These are phyloP conservation scores for Clytia hemisphaerica DNA, from an alignment of 30 jellyfish, hydroid and myxozoan genomes.

Conservation along the genomic window DNA sequence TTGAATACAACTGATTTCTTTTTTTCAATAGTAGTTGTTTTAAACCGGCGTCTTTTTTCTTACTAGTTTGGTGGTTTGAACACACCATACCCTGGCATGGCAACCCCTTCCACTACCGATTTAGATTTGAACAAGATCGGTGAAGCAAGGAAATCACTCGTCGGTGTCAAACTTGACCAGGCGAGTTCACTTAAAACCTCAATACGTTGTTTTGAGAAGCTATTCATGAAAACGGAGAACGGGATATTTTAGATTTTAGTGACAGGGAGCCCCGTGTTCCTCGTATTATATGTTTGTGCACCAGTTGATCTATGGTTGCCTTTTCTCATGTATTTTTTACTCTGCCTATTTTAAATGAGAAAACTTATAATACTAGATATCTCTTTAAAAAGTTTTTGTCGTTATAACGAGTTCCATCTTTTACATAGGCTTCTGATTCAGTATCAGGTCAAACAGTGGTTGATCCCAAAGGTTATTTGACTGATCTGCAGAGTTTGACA, in stretches of 20 bases:
- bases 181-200: slow-evolving; percentile 5
- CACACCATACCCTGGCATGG: slow-evolving; percentile 84
- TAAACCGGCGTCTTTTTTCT: not conserved
- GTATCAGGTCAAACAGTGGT: slow-evolving; percentile 98
- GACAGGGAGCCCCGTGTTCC: too few relatives aligned
- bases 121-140: slow-evolving; percentile 93
- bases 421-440: slow-evolving; percentile 86
- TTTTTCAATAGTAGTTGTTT: not conserved
- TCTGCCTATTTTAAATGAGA: too few relatives aligned
- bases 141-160: slow-evolving; percentile 97
- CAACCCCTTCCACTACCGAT: slow-evolving; percentile 81
- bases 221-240: too few relatives aligned
- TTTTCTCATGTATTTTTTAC: too few relatives aligned
- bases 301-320: too few relatives aligned
- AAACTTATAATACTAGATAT: too few relatives aligned
- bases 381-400: too few relatives aligned
- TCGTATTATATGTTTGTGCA: too few relatives aligned
- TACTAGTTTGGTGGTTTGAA: slow-evolving; percentile 72
- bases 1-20: not conserved
- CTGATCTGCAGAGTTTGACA: slow-evolving; percentile 89
- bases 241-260: not conserved
- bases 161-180: slow-evolving; percentile 97
- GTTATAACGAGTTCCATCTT: not conserved
- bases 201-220: not conserved
- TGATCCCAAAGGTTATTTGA: slow-evolving; percentile 95